A percentile compares a stretch with the other conserved stretches of the same genome.
Conservation (phyloP, 2,113 vertebrate genomes). For the Micromys minutus region DNA sequence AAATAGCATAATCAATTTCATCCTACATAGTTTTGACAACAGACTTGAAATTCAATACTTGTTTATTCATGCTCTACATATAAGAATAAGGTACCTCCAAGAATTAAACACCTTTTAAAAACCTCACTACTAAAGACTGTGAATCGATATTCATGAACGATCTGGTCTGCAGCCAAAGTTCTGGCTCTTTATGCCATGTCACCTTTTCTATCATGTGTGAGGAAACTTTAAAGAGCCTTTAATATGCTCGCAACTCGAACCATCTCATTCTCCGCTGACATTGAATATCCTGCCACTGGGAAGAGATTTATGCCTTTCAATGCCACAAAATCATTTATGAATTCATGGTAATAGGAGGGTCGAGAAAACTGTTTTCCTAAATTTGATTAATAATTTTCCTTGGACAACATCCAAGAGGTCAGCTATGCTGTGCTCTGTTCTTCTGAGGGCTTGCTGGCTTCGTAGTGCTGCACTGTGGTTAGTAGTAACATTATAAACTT, state of each 20-base stretch:
- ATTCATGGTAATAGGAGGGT: neutral
- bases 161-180: conserved; percentile 4
- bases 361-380: conserved; percentile 22
- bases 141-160: neutral
- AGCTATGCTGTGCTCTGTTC: neutral
- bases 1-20: conserved; percentile 13
- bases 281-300: neutral
- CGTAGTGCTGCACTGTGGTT: neutral
- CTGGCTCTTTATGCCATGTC: neutral
- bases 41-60: neutral
- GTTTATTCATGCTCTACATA: conserved; percentile 12
- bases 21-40: conserved; percentile 12
- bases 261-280: neutral
- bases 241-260: neutral
- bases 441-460: neutral
- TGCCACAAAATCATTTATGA: neutral
- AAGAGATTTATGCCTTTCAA: neutral
- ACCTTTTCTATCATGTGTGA: neutral
- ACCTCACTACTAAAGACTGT: neutral
- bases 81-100: neutral
- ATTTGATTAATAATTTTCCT: conserved; percentile 30
- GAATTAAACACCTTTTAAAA: conserved; percentile 51
- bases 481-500: neutral
- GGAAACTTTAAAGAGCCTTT: neutral
- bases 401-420: neutral